A percentile compares a stretch with the other conserved stretches of the same genome.
These are phyloP conservation scores for Plectropomus leopardus DNA, from an alignment of 2,113 vertebrate species.

Conservation along the genomic window DNA sequence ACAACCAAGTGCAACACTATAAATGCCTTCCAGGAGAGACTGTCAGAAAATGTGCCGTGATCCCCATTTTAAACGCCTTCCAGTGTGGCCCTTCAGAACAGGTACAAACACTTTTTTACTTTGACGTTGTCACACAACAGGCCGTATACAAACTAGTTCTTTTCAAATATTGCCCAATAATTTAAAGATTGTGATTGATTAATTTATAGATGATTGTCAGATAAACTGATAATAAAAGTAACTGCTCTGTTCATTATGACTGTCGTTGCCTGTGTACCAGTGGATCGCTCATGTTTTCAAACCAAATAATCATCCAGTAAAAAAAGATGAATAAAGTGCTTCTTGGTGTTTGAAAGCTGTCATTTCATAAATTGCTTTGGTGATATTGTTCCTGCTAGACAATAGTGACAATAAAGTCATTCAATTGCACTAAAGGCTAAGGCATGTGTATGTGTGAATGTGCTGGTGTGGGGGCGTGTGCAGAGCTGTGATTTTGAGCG, in stretches of 20 bases:
- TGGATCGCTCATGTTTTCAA: constrained; percentile 33
- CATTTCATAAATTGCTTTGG: constrained; percentile 52
- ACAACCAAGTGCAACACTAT: too few species aligned
- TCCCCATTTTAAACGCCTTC: background rate
- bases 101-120: background rate
- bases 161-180: background rate
- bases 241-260: constrained; percentile 6
- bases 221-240: constrained; percentile 14
- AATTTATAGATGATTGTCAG: constrained; percentile 11
- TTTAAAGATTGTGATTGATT: background rate
- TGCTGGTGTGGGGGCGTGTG: constrained; percentile 52
- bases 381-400: constrained; percentile 61
- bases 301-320: constrained; percentile 34
- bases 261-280: constrained; percentile 8
- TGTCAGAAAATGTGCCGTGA: too few species aligned
- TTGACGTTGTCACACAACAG: background rate
- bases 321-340: constrained; percentile 25
- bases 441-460: constrained; percentile 48
- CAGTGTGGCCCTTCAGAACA: background rate
- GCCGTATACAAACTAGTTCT: background rate
- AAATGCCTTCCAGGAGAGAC: too few species aligned
- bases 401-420: constrained; percentile 72
- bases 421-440: constrained; percentile 58
- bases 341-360: constrained; percentile 58
- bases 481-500: constrained; percentile 49